Evolutionary conservation across 2,113 vertebrate genomes (phyloP).

Genomic region (Catagonus wagneri): DNA sequence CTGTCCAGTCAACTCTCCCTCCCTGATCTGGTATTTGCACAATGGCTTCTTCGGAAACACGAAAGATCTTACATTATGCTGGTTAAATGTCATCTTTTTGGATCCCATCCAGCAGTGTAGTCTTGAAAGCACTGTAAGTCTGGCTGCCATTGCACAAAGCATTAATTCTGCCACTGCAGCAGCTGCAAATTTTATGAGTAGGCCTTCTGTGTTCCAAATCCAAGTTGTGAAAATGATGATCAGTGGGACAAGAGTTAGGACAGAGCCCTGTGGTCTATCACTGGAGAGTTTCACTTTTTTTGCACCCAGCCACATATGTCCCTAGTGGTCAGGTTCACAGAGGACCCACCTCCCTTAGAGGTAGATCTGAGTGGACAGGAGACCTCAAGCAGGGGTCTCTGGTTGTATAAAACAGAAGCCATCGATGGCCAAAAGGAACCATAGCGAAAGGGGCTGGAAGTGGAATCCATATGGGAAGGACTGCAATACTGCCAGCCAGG

Average conservation of each 20-base stretch:
- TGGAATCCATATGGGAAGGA: neutral
- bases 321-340: neutral
- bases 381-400: neutral
- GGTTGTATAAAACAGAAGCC: neutral
- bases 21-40: neutral
- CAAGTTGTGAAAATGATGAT: neutral
- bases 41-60: conserved; percentile 30
- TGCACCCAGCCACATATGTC: neutral
- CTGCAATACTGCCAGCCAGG: neutral
- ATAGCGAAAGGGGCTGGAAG: neutral
- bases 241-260: neutral
- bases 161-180: neutral
- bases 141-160: neutral
- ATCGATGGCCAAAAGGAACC: neutral
- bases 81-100: conserved; percentile 70
- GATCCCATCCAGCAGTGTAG: conserved; percentile 39
- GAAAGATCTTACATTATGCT: neutral
- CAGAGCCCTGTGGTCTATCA: neutral
- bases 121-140: neutral
- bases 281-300: neutral
- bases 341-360: neutral
- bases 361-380: neutral
- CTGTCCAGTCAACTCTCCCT: neutral
- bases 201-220: conserved; percentile 26
- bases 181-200: conserved; percentile 6